Base-by-base conservation (phyloP, 2,888 invertebrate genomes). In the Phytoseiulus persimilis region DNA sequence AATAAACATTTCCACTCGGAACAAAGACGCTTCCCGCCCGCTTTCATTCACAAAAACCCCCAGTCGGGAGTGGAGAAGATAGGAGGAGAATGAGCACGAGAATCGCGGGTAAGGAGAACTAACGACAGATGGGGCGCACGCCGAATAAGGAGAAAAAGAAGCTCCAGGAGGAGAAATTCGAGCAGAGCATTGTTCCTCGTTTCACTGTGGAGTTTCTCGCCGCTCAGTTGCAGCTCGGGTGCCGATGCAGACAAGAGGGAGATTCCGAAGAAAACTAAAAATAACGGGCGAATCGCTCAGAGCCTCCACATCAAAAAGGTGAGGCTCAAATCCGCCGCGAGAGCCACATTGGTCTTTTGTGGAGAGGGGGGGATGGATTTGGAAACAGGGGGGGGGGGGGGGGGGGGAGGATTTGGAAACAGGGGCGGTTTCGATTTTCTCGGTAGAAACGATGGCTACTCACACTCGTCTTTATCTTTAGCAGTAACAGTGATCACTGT, bases 401-500 rank as follows among this genome's bases (percentile, higher is more conserved):
- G n/a, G n/a, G n/a, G n/a, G n/a, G n/a, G n/a, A n/a, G n/a, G n/a
- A n/a, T n/a, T n/a, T n/a, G n/a, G n/a, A n/a, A n/a, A n/a, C n/a
- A n/a, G n/a, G n/a, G n/a, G n/a, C n/a, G n/a, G n/a, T n/a, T n/a
- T n/a, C n/a, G n/a, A n/a, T n/a, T n/a, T n/a, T n/a, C n/a, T n/a
- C n/a, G n/a, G 39, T 6, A 39, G 39, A 6, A 9, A 39, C 3
- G 39, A 6, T 39, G 39, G 39, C 5, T 93, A 96, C 97, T 97
- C 94, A 97, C 97, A 97, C 95, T 98, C 98, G 94, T 98, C 98
- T 94, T 97, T 96, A 95, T 98, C 98, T 94, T 98, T 97, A 94
- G 98, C 98, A 94, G 97, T 97, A 94, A 98, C 98, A 91, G 97
- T 97, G 93, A 98, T 96, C 89, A 98, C 97, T 91, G 98, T 97